Conservation (phyloP, 2,113 vertebrate species). For the Colius striatus region DNA sequence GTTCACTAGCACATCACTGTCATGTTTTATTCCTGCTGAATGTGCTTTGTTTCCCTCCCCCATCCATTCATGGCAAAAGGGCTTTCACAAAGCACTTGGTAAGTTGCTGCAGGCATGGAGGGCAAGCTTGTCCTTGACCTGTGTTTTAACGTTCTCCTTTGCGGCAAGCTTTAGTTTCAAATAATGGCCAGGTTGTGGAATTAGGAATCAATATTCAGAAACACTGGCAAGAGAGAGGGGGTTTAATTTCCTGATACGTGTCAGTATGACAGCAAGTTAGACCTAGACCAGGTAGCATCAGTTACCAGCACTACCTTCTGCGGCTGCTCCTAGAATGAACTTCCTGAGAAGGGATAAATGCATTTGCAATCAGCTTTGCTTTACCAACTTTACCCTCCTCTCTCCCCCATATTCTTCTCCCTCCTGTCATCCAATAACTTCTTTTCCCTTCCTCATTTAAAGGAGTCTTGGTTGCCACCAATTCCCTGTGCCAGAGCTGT, state of each 20-base stretch:
- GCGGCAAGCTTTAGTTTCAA: constrained; percentile 53
- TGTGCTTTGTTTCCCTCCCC: neutral
- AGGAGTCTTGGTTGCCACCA: neutral
- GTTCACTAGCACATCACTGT: constrained; percentile 53
- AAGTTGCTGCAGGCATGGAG: constrained; percentile 29
- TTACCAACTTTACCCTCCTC: neutral
- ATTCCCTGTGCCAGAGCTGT: neutral
- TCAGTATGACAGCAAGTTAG: constrained; percentile 19
- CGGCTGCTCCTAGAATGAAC: neutral
- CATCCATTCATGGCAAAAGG: constrained; percentile 37
- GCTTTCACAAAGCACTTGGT: constrained; percentile 30
- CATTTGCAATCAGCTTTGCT: neutral
- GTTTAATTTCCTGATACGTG: constrained; percentile 22
- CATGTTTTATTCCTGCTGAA: constrained; percentile 66
- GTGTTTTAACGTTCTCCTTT: constrained; percentile 24
- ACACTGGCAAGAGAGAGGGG: neutral
- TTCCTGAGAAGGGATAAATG: neutral
- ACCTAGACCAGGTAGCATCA: constrained; percentile 48
- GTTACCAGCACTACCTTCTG: constrained; percentile 21
- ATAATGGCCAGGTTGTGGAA: constrained; percentile 58
- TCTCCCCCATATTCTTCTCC: neutral
- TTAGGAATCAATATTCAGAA: constrained; percentile 43
- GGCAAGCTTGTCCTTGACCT: constrained; percentile 46
- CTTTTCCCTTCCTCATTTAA: neutral
- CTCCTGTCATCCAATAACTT: neutral